Conservation (phyloP, 2,797 vertebrate genomes). For the Thamnophis elegans region DNA sequence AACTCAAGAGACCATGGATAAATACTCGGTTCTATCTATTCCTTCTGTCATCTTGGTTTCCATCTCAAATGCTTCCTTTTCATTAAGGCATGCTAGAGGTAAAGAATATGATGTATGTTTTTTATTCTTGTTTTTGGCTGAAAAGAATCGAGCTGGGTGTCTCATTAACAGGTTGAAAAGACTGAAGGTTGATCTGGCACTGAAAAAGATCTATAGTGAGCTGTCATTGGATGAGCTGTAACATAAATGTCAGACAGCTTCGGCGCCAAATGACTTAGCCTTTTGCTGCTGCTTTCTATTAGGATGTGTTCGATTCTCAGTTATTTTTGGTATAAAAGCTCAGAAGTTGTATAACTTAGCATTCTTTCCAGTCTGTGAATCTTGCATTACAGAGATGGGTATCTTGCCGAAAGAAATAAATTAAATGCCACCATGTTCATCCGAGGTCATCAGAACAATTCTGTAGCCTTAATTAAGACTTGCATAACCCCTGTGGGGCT, state of each 20-base stretch:
- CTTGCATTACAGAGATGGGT: constrained; percentile 14
- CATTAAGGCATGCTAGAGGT: neutral
- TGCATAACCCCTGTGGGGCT: constrained; percentile 19
- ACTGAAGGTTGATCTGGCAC: constrained; percentile 21
- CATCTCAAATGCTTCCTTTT: neutral
- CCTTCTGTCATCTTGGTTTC: neutral
- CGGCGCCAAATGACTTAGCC: constrained; percentile 12
- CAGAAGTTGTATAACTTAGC: constrained; percentile 2
- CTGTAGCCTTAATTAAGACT: constrained; percentile 36
- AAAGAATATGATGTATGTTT: neutral
- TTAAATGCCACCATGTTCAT: constrained; percentile 27
- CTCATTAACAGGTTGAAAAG: constrained; percentile 14
- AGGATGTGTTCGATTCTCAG: constrained; percentile 12
- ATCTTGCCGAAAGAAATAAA: neutral
- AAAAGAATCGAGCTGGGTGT: neutral
- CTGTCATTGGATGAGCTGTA: neutral
- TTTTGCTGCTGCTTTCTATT: constrained; percentile 1
- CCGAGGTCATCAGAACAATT: constrained; percentile 35
- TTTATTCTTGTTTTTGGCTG: neutral
- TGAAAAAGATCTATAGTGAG: constrained; percentile 9
- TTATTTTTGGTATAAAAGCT: neutral
- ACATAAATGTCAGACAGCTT: constrained; percentile 28
- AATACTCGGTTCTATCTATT: neutral
- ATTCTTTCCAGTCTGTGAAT: constrained; percentile 12
- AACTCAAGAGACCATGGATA: neutral